Percentiles rank a stretch among this genome's conserved stretches.
phyloP scores from a whole-genome alignment of 2,113 vertebrate species.

The Notechis scutatus region DNA sequence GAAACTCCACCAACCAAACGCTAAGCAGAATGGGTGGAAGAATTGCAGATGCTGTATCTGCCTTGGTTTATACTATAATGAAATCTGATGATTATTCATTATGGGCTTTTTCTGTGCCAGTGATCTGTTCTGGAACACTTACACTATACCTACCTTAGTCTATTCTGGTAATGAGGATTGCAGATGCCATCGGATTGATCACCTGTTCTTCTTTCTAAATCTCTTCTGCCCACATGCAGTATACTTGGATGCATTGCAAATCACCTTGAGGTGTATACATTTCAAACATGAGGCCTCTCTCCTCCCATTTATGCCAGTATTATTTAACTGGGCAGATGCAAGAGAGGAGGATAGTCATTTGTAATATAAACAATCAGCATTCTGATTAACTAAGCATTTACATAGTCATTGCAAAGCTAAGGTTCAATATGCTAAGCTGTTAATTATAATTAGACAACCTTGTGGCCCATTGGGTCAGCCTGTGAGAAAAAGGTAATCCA shows the following conservation, averaged over 20 bases:
- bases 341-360: not conserved
- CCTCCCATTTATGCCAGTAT: not conserved
- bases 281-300: not conserved
- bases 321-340: not conserved
- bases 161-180: not conserved
- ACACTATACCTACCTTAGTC: constrained; percentile 5
- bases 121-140: not conserved
- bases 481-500: not conserved
- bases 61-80: not conserved
- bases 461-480: not conserved
- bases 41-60: not conserved
- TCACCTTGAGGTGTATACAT: not conserved
- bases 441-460: not conserved
- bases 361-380: not conserved
- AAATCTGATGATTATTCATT: not conserved
- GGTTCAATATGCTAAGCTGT: not conserved
- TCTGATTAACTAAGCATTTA: not conserved
- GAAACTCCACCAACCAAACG: not conserved
- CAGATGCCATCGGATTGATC: not conserved
- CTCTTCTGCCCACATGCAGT: fast-evolving
- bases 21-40: not conserved
- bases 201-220: not conserved
- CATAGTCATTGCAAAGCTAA: not conserved
- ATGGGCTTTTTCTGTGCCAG: not conserved
- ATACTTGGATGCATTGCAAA: not conserved